Base-by-base conservation (phyloP, 2,888 invertebrate species). In the Nymphalis urticae region DNA sequence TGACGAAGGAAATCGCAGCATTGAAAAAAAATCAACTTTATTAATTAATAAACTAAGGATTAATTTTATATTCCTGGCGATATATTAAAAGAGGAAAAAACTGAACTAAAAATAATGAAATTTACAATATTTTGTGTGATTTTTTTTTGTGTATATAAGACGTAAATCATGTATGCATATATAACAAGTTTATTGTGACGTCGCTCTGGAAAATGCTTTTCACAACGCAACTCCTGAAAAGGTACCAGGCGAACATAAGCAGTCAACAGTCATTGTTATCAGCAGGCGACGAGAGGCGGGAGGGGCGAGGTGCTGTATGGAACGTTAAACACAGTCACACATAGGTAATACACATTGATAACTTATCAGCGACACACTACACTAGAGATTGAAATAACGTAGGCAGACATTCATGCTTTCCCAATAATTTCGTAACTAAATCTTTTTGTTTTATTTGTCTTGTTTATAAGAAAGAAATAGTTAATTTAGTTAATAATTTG, bases 191-290 rank as follows among this genome's bases (percentile, higher is more conserved):
- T 27, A 62, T 69, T 60, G 64, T 77, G 77, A 84, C 81, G 83
- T 82, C 77, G 75, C 71, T 58, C 79, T 84, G 86, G 87, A 90
- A 89, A 85, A 73, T 76, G 77, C 79, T 87, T 87, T 87, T 83
- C 84, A 84, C 82, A 68, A 75, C 76, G 80, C 77, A 71, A 71
- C 79, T 81, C 80, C 89, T 91, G 90, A 90, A 90, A 90, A 85
- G 83, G 86, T 90, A 91, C 91, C 84, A 91, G 91, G 91, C 89
- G 79, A 86, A 75, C 89, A 90, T 88, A 78, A 87, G 73, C 77
- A 76, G 79, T 79, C 79, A 83, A 85, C 77, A 82, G 87, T 85
- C 77, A 85, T 86, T 85, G 88, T 88, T 89, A 88, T 88, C 90
- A 87, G 79, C 80, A 24, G 62, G 66, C 73, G 75, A 69, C 66